Conservation (phyloP, 2,113 vertebrate genomes). For the Hiodon tergisus region DNA sequence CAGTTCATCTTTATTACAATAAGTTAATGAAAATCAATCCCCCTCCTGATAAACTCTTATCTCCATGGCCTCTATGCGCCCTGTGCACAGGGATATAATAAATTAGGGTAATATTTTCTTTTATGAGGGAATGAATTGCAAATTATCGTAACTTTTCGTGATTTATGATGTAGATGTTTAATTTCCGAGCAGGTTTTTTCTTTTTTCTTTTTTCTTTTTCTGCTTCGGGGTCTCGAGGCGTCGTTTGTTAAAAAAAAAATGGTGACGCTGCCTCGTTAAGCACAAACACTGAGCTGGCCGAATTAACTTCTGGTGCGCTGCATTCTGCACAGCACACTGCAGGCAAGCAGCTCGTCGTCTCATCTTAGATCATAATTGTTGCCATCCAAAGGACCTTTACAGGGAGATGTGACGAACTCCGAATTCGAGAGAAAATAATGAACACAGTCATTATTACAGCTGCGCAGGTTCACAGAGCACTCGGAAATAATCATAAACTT, state of each 20-base stretch:
- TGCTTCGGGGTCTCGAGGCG: slow-evolving; percentile 46
- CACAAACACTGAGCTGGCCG: slow-evolving; percentile 36
- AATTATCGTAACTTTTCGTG: slow-evolving; percentile 76
- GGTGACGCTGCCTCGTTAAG: slow-evolving; percentile 53
- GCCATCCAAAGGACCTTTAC: too few species aligned
- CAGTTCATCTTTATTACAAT: slow-evolving; percentile 80
- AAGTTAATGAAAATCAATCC: slow-evolving; percentile 81
- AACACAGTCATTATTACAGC: too few species aligned
- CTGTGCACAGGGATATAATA: slow-evolving; percentile 67
- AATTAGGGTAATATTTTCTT: slow-evolving; percentile 78
- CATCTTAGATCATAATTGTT: not conserved
- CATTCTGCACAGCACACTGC: not conserved
- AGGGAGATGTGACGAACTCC: too few species aligned
- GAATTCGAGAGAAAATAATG: too few species aligned
- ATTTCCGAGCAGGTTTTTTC: slow-evolving; percentile 62
- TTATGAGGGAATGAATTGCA: slow-evolving; percentile 78
- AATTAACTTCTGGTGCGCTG: not conserved
- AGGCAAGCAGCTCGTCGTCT: not conserved
- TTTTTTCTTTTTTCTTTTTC: not conserved
- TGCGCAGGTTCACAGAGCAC: too few species aligned
- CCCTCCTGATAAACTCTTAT: slow-evolving; percentile 78
- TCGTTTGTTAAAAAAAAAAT: slow-evolving; percentile 69
- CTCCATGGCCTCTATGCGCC: slow-evolving; percentile 63
- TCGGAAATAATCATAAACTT: too few species aligned
- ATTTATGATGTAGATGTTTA: slow-evolving; percentile 72